Conservation (phyloP, 2,888 invertebrate species). For the Allygus modestus region DNA sequence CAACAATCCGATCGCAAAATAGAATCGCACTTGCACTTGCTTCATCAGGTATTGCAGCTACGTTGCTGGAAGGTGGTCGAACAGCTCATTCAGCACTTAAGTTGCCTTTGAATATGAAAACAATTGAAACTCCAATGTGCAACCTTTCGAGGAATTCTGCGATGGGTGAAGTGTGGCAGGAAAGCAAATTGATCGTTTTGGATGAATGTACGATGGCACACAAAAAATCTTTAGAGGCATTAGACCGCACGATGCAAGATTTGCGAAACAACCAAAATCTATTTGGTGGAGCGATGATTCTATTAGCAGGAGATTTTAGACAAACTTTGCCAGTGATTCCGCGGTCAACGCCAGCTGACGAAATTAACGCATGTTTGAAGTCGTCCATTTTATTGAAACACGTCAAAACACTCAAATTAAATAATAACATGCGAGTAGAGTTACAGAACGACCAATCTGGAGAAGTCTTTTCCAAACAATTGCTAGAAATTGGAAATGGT, state of each 20-base stretch:
- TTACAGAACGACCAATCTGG: constrained; percentile 62
- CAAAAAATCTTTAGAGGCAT: constrained; percentile 72
- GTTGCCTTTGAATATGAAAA: constrained; percentile 71
- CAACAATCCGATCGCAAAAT: constrained; percentile 71
- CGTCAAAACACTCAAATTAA: constrained; percentile 61
- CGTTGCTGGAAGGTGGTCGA: constrained; percentile 72
- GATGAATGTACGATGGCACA: constrained; percentile 73
- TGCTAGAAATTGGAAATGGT: constrained; percentile 54
- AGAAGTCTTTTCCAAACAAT: constrained; percentile 30
- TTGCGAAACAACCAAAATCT: constrained; percentile 64
- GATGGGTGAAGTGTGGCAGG: constrained; percentile 69
- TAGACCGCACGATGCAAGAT: constrained; percentile 69
- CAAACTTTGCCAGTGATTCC: constrained; percentile 67
- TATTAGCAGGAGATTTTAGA: constrained; percentile 65
- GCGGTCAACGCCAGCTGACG: constrained; percentile 66
- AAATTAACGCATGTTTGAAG: constrained; percentile 65
- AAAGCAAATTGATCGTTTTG: constrained; percentile 73
- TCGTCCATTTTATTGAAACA: constrained; percentile 65
- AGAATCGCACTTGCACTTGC: constrained; percentile 72
- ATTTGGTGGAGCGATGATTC: constrained; percentile 67
- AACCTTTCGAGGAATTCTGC: constrained; percentile 70
- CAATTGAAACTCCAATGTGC: constrained; percentile 71
- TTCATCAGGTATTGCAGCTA: constrained; percentile 75
- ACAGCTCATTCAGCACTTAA: constrained; percentile 72
- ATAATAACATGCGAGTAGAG: constrained; percentile 60